Base-by-base conservation (phyloP, 2,888 invertebrate genomes). In the Chloromyia formosa region DNA sequence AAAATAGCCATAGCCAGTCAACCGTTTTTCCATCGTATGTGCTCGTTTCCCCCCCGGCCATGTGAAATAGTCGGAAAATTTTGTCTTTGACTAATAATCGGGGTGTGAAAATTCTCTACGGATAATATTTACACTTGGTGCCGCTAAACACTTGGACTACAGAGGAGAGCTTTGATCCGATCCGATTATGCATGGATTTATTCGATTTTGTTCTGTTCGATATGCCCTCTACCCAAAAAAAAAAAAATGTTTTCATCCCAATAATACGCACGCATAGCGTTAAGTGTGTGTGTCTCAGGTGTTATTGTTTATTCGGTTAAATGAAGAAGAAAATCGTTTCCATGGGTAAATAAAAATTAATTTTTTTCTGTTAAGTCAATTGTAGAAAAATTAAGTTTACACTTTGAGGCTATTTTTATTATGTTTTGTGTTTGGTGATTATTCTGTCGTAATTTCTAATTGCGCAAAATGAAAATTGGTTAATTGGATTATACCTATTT, bases 51-150 rank as follows among this genome's bases (percentile, higher is more conserved):
- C 49, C 16, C 16, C 49, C 16, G 49, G 49, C 49, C 49, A 49
- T 49, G 49, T 49, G 14, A n/a, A 49, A 49, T 64, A 73, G 66
- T 62, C 64, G 35, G 42, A 35, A 71, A 61, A 69, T 49, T 35
- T 35, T 71, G 72, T 27, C 74, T 76, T 76, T 76, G 74, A 74
- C 74, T 74, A 74, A 74, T 76, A 74, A 76, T 74, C 76, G 66
- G 74, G 66, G 76, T 74, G 76, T 76, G 74, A 76, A 76, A 76
- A 60, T 74, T 73, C 45, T 60, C 20, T 76, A 66, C 74, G 74
- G 76, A 62, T 71, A 74, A 73, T 74, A 71, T 76, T 74, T 69
- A 58, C 58, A 60, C 62, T 60, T 61, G 62, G 54, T 14, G 14
- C 27, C 27, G 27, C 27, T 35, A 35, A 4, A 35, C 27, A 35